Conservation (phyloP, 1,140 invertebrate genomes). For the Proales similis region DNA sequence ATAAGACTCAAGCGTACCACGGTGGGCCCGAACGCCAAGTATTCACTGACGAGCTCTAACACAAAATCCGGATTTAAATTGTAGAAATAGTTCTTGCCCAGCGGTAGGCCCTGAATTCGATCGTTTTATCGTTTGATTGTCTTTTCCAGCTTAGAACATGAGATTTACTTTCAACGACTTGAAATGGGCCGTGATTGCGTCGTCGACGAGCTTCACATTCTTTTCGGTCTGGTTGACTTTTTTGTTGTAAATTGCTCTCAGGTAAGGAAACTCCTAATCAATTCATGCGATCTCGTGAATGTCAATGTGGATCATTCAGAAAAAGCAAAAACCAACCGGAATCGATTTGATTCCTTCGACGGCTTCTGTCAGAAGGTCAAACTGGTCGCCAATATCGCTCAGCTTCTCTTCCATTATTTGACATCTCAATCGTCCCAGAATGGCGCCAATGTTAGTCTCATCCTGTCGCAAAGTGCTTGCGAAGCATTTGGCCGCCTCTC, state of each 20-base stretch:
- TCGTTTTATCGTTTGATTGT: slow-evolving; percentile 1
- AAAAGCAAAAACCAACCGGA: slow-evolving; percentile 49
- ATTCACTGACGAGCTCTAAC: slow-evolving; percentile 68
- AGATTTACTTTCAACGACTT: slow-evolving; percentile 45
- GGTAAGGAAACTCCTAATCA: slow-evolving; percentile 54
- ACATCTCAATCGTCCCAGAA: slow-evolving; percentile 67
- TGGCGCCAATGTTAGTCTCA: slow-evolving; percentile 67
- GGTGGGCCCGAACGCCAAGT: slow-evolving; percentile 66
- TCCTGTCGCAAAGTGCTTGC: slow-evolving; percentile 72
- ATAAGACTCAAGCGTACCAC: slow-evolving; percentile 45
- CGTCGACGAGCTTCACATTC: slow-evolving; percentile 59
- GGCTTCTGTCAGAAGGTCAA: slow-evolving; percentile 76
- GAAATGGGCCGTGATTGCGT: slow-evolving; percentile 65
- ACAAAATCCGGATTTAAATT: slow-evolving; percentile 76
- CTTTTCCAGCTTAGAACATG: neutral
- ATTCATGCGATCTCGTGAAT: neutral
- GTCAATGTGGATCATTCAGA: too few relatives aligned
- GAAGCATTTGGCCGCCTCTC: slow-evolving; percentile 71
- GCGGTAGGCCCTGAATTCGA: slow-evolving; percentile 60
- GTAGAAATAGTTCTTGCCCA: slow-evolving; percentile 67
- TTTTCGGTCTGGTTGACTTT: slow-evolving; percentile 53
- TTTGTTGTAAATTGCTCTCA: slow-evolving; percentile 59
- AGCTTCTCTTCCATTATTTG: slow-evolving; percentile 60
- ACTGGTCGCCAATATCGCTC: slow-evolving; percentile 68
- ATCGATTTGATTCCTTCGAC: slow-evolving; percentile 58